Conservation (phyloP, 2,797 vertebrate species). For the Chromis chromis region DNA sequence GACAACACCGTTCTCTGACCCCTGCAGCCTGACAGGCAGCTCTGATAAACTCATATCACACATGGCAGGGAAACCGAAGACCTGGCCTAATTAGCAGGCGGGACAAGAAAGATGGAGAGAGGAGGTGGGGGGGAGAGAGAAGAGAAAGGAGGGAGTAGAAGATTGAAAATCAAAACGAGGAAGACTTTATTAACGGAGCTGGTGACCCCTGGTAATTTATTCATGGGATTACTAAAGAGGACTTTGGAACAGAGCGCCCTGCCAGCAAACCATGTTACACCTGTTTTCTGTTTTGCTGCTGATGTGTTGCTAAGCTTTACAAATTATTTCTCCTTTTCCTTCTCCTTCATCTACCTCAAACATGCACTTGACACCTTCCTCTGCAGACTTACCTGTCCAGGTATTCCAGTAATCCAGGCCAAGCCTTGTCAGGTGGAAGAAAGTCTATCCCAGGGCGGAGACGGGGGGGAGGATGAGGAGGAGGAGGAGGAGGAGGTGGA, state of each 20-base stretch:
- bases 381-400: conserved; percentile 78
- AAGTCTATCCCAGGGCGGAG: conserved; percentile 82
- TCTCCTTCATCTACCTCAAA: conserved; percentile 40
- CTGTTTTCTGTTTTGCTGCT: conserved; percentile 38
- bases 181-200: conserved; percentile 75
- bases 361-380: conserved; percentile 75
- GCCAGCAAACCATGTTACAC: conserved; percentile 39
- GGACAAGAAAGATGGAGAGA: conserved; percentile 66
- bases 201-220: conserved; percentile 78
- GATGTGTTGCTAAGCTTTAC: conserved; percentile 48
- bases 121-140: conserved; percentile 16
- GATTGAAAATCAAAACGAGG: conserved; percentile 82
- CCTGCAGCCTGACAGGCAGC: conserved; percentile 73
- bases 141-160: conserved; percentile 66
- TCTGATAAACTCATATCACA: conserved; percentile 85
- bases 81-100: conserved; percentile 81
- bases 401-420: conserved; percentile 80
- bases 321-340: conserved; percentile 28
- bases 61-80: conserved; percentile 82
- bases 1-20: conserved; percentile 65
- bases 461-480: conserved; percentile 49
- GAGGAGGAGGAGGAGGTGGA: conserved; percentile 22
- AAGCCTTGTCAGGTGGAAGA: conserved; percentile 81
- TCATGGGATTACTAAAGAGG: conserved; percentile 72
- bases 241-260: conserved; percentile 69